phyloP scores from a whole-genome alignment of 2,797 vertebrate genomes.

The Channa striata region DNA sequence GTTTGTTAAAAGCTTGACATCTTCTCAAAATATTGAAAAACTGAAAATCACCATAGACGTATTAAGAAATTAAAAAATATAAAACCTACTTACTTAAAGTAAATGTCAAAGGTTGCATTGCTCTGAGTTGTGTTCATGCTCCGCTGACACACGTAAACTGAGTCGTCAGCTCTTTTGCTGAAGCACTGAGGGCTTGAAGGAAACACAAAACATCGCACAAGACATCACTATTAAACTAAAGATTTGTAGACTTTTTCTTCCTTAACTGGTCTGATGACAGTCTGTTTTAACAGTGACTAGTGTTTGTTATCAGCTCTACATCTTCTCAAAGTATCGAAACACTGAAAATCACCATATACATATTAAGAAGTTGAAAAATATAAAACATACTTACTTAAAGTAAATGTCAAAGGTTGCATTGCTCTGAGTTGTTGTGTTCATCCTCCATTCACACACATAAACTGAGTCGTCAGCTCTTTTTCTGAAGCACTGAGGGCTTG shows the following conservation, averaged over 20 bases:
- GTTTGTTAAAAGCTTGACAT: too few species aligned
- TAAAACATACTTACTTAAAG: constrained; percentile 60
- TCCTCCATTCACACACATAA: constrained; percentile 73
- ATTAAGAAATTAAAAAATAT: too few species aligned
- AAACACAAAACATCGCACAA: not conserved
- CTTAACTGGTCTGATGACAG: too few species aligned
- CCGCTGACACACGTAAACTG: constrained; percentile 40
- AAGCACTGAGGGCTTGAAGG: too few species aligned
- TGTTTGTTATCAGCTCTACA: not conserved
- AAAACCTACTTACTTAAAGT: too few species aligned
- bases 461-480: not conserved
- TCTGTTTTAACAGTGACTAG: too few species aligned
- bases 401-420: constrained; percentile 45
- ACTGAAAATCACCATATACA: not conserved
- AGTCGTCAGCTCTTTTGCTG: not conserved
- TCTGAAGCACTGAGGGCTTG: constrained; percentile 71
- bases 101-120: too few species aligned
- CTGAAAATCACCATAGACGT: too few species aligned
- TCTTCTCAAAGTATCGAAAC: not conserved
- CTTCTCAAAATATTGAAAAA: too few species aligned
- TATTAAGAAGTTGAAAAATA: constrained; percentile 10
- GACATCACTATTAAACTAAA: not conserved
- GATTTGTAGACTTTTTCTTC: too few species aligned
- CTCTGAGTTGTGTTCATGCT: too few species aligned
- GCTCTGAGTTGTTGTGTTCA: constrained; percentile 19